Evolutionary conservation across 2,888 invertebrate genomes (phyloP).

Genomic region (Drosophila recens): DNA sequence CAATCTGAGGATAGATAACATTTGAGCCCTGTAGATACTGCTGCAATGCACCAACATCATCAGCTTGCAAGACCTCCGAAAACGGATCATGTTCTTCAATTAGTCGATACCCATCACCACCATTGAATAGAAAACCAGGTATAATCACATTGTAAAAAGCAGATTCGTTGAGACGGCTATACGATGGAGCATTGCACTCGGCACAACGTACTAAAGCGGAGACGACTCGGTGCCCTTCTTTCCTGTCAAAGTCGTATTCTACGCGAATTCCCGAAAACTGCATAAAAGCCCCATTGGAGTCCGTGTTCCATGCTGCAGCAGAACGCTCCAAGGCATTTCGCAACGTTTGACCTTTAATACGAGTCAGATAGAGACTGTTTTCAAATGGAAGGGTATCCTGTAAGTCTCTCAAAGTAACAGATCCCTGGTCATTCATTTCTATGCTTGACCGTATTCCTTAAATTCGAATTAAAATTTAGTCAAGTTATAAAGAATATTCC

Average conservation of each 20-base stretch:
- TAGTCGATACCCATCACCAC: slow-evolving; percentile 89
- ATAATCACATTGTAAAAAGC: slow-evolving; percentile 89
- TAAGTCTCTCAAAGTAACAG: slow-evolving; percentile 90
- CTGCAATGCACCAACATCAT: slow-evolving; percentile 86
- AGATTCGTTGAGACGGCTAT: slow-evolving; percentile 86
- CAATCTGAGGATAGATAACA: slow-evolving; percentile 88
- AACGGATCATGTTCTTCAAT: slow-evolving; percentile 45
- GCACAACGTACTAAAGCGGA: slow-evolving; percentile 89
- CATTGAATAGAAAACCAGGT: slow-evolving; percentile 88
- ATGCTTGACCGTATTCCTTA: slow-evolving; percentile 89
- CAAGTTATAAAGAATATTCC: background rate
- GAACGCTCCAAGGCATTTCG: slow-evolving; percentile 89
- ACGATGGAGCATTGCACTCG: slow-evolving; percentile 88
- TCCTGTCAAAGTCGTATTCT: slow-evolving; percentile 88
- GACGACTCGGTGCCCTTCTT: slow-evolving; percentile 88
- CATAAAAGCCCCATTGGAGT: slow-evolving; percentile 90
- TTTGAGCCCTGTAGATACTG: slow-evolving; percentile 87
- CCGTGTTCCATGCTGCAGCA: slow-evolving; percentile 86
- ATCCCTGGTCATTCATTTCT: slow-evolving; percentile 86
- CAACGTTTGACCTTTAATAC: slow-evolving; percentile 89
- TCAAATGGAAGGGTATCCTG: slow-evolving; percentile 91
- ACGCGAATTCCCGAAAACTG: slow-evolving; percentile 93
- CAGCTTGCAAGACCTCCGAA: slow-evolving; percentile 83
- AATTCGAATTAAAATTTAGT: background rate
- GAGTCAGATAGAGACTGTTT: slow-evolving; percentile 88